Percentiles rank a stretch among this genome's conserved stretches.
phyloP scores from a whole-genome alignment of 2,113 vertebrate genomes.

The Paracanthobrama guichenoti region DNA sequence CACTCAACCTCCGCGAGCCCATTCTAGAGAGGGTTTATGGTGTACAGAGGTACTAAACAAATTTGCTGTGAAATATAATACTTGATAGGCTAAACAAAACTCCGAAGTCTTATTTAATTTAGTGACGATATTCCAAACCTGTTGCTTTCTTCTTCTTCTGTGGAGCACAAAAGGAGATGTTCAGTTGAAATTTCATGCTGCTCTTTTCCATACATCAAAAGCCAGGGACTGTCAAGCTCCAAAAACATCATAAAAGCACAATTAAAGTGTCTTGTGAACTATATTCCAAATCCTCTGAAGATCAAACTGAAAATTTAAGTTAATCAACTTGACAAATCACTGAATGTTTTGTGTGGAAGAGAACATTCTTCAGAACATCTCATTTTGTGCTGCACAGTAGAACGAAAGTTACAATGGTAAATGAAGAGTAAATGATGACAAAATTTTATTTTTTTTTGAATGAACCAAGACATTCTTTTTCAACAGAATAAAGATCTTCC shows the following conservation, averaged over 20 bases:
- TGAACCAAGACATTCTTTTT: slow-evolving; percentile 43
- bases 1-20: slow-evolving; percentile 87
- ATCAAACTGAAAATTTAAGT: background rate
- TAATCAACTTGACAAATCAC: background rate
- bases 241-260: background rate
- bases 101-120: background rate
- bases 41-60: slow-evolving; percentile 84
- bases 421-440: slow-evolving; percentile 57
- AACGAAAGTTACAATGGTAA: background rate
- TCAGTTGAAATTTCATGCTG: background rate
- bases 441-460: background rate
- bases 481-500: slow-evolving; percentile 92
- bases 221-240: background rate
- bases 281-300: background rate
- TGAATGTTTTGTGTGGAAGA: background rate
- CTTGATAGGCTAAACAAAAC: too few species aligned
- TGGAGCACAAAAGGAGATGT: background rate
- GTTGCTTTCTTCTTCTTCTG: background rate
- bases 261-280: background rate
- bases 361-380: background rate
- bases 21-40: slow-evolving; percentile 93
- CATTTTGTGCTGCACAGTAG: background rate
- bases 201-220: background rate
- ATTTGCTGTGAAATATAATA: too few species aligned
- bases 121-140: background rate